Evolutionary conservation across 2,113 vertebrate species (phyloP).

Genomic region (Sterna hirundo): DNA sequence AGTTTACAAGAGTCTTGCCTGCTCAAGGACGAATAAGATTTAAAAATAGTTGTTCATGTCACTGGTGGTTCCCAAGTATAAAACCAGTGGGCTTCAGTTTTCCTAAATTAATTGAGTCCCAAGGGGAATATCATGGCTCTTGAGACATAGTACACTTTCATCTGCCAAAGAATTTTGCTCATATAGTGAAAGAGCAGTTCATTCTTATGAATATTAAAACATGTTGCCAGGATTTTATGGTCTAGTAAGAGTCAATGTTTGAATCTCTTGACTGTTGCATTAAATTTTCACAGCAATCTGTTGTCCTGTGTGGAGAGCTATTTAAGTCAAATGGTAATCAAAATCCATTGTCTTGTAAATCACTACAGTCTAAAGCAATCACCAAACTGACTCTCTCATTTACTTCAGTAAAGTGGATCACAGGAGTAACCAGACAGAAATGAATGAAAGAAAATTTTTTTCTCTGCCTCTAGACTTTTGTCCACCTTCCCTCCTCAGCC

Average conservation of each 20-base stretch:
- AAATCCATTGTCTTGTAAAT: slow-evolving; percentile 36
- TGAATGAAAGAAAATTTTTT: background rate
- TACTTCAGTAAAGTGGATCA: background rate
- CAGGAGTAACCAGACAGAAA: background rate
- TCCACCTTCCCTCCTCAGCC: background rate
- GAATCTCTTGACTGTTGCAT: slow-evolving; percentile 45
- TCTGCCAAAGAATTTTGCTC: slow-evolving; percentile 1
- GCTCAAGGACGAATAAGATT: background rate
- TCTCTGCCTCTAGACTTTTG: background rate
- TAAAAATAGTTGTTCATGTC: slow-evolving; percentile 31
- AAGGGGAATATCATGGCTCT: background rate
- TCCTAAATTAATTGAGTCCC: slow-evolving; percentile 53
- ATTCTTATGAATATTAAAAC: slow-evolving; percentile 30
- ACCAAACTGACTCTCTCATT: background rate
- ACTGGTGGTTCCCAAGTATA: slow-evolving; percentile 4
- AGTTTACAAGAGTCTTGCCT: background rate
- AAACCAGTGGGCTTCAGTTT: slow-evolving; percentile 21
- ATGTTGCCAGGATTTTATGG: slow-evolving; percentile 1
- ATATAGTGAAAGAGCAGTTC: background rate
- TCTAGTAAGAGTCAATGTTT: slow-evolving; percentile 31
- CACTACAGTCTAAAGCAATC: background rate
- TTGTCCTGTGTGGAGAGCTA: background rate
- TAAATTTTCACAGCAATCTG: slow-evolving; percentile 22
- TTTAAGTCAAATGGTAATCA: slow-evolving; percentile 26
- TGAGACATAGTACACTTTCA: background rate